Evolutionary conservation across 2,113 vertebrate genomes (phyloP).

Genomic region (Numenius arquata): DNA sequence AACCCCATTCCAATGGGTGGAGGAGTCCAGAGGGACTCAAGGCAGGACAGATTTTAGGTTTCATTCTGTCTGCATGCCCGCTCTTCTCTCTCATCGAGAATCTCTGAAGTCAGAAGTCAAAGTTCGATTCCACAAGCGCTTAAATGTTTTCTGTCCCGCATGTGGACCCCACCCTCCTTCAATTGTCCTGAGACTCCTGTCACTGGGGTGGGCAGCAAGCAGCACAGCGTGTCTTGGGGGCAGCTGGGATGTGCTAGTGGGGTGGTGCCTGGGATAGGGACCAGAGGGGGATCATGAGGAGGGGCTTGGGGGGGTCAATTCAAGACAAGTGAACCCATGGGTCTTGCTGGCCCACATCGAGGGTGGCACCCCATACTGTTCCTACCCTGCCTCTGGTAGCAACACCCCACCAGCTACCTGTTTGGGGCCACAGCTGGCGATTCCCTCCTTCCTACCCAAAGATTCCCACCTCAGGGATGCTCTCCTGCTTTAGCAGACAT

Average conservation of each 20-base stretch:
- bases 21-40: neutral
- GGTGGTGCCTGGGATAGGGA: neutral
- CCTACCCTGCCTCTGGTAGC: neutral
- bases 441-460: neutral
- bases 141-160: neutral
- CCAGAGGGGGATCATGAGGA: fast-evolving
- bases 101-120: neutral
- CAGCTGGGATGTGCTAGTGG: neutral
- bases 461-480: neutral
- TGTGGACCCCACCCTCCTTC: neutral
- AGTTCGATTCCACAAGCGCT: neutral
- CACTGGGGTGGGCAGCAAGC: neutral
- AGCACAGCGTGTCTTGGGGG: neutral
- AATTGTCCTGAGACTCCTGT: neutral
- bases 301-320: neutral
- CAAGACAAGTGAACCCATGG: neutral
- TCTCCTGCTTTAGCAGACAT: neutral
- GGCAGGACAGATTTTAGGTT: neutral
- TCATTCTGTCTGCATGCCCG: neutral
- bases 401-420: neutral
- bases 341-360: neutral
- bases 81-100: neutral
- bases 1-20: neutral
- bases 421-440: neutral
- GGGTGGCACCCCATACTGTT: neutral